phyloP scores from a whole-genome alignment of 2,888 invertebrate species.

The Cybosia mesomella region DNA sequence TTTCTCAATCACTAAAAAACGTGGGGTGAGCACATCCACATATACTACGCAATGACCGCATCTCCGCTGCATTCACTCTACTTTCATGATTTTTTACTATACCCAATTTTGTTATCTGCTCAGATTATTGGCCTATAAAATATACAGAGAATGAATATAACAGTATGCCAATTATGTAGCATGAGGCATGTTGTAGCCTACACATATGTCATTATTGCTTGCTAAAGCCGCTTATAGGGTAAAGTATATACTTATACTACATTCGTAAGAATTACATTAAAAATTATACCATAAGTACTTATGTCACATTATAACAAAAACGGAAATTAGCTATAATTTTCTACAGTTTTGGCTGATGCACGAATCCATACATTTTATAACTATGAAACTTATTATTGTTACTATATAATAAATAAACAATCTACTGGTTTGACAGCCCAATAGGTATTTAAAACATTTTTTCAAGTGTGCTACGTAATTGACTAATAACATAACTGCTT shows the following conservation, averaged over 20 bases:
- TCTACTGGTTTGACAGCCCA: background rate
- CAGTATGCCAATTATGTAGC: background rate
- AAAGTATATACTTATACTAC: no score
- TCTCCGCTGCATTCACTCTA: no score
- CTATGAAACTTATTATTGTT: background rate
- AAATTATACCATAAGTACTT: background rate
- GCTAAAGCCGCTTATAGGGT: background rate
- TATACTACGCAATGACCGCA: no score
- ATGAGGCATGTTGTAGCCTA: background rate
- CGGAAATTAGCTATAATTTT: background rate
- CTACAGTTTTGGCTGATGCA: conserved; percentile 6
- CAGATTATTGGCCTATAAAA: background rate
- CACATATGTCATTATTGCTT: background rate
- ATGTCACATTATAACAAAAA: background rate
- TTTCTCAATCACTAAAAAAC: no score
- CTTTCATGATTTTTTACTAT: no score
- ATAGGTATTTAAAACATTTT: background rate
- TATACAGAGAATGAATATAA: background rate
- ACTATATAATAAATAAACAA: background rate
- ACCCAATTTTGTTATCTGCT: background rate
- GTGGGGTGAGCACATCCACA: no score
- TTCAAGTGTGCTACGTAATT: conserved; percentile 13
- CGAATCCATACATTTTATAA: background rate
- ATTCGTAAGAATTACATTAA: background rate
- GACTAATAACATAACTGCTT: conserved; percentile 16